Percentiles rank a stretch among this genome's conserved stretches.
Conservation (phyloP, 2,888 invertebrate genomes). For the Endomychus coccineus region DNA sequence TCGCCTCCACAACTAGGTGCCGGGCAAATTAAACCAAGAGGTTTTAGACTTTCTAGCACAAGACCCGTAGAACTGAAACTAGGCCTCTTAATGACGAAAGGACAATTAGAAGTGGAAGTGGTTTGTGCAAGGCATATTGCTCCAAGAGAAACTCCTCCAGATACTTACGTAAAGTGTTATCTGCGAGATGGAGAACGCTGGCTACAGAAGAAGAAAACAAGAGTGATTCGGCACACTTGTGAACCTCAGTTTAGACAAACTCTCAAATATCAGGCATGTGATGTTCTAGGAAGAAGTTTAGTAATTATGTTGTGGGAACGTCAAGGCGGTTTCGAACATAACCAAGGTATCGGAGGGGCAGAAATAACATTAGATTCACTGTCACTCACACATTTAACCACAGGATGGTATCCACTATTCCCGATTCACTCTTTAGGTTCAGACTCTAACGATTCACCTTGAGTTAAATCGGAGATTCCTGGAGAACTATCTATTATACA, state of each 20-base stretch:
- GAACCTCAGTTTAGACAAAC: conserved; percentile 85
- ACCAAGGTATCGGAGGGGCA: conserved; percentile 63
- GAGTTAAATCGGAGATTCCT: conserved; percentile 30
- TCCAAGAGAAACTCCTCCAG: conserved; percentile 64
- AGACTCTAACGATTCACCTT: conserved; percentile 50
- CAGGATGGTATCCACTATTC: conserved; percentile 89
- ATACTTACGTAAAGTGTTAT: conserved; percentile 92
- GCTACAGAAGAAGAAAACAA: conserved; percentile 87
- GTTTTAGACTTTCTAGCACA: conserved; percentile 59
- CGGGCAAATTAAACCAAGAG: conserved; percentile 74
- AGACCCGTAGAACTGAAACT: conserved; percentile 78
- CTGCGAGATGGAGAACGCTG: conserved; percentile 81
- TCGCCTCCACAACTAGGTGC: conserved; percentile 60
- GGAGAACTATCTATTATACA: conserved; percentile 18
- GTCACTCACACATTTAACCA: conserved; percentile 69
- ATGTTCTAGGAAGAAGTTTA: conserved; percentile 71
- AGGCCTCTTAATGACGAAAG: conserved; percentile 84
- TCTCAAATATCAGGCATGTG: conserved; percentile 75
- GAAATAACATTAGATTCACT: conserved; percentile 79
- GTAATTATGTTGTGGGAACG: conserved; percentile 91
- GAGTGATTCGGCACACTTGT: conserved; percentile 70
- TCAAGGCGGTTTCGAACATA: conserved; percentile 82
- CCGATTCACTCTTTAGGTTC: conserved; percentile 75
- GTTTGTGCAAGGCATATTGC: conserved; percentile 64
- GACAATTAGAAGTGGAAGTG: conserved; percentile 84